These are phyloP conservation scores for Hermodice carunculata DNA, from an alignment of 2,888 invertebrate genomes.

Conservation along the genomic window DNA sequence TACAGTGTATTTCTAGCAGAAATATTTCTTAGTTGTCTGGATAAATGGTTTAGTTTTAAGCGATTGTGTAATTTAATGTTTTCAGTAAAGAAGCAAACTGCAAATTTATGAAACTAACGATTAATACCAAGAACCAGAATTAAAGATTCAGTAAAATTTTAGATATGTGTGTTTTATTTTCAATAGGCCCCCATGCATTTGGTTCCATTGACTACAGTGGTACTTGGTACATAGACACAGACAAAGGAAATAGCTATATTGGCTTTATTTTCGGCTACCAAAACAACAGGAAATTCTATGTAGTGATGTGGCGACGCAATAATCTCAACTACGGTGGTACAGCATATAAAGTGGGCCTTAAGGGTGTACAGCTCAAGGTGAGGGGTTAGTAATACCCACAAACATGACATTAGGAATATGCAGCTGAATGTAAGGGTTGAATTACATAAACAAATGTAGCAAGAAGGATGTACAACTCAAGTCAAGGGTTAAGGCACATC, in stretches of 20 bases:
- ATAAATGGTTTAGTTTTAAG: background rate
- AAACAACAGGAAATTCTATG: slow-evolving; percentile 73
- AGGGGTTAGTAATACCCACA: no score
- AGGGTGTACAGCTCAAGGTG: slow-evolving; percentile 59
- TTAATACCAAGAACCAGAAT: background rate
- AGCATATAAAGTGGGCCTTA: slow-evolving; percentile 45
- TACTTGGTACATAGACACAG: slow-evolving; percentile 47
- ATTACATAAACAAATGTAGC: no score
- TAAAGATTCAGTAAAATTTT: background rate
- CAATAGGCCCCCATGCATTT: slow-evolving; percentile 69
- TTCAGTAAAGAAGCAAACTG: no score
- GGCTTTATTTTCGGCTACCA: slow-evolving; percentile 61
- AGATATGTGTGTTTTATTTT: background rate
- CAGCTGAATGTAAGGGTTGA: no score
- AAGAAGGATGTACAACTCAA: no score
- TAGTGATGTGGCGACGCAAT: slow-evolving; percentile 50
- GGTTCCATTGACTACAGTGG: slow-evolving; percentile 53
- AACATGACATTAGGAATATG: no score
- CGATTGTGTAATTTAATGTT: no score
- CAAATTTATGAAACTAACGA: background rate
- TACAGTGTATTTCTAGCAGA: no score
- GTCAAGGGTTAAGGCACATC: no score
- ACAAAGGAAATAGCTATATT: slow-evolving; percentile 46
- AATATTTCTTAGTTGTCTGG: no score
- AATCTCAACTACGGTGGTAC: slow-evolving; percentile 45